Conservation (phyloP, 1,140 invertebrate species). For the Drosophila albomicans region DNA sequence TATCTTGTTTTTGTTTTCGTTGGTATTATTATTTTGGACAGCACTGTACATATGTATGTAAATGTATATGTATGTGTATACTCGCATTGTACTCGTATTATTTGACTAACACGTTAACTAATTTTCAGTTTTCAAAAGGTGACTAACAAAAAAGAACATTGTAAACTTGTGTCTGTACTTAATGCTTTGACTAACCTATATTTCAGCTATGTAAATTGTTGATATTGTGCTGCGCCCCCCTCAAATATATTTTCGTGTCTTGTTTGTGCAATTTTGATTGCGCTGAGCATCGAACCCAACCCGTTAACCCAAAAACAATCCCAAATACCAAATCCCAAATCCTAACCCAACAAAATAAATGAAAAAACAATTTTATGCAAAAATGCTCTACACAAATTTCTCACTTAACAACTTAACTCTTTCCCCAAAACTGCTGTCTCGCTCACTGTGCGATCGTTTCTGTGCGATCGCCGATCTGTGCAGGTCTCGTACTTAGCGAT, state of each 20-base stretch:
- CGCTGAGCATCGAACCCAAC: constrained; percentile 8
- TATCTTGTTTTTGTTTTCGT: constrained; percentile 1
- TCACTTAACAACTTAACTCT: constrained; percentile 32
- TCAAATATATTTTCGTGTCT: constrained; percentile 25
- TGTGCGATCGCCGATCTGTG: constrained; percentile 1
- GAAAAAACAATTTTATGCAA: constrained; percentile 5
- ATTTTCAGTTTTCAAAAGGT: constrained; percentile 9
- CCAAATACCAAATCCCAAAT: neutral
- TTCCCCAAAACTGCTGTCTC: constrained; percentile 22
- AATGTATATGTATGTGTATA: constrained; percentile 18
- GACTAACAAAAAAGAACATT: constrained; percentile 8
- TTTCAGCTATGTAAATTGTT: constrained; percentile 69
- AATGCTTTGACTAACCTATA: constrained; percentile 62
- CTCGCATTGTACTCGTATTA: constrained; percentile 20
- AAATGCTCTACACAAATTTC: constrained; percentile 39
- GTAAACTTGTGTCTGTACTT: constrained; percentile 44
- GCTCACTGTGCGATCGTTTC: neutral
- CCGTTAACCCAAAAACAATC: neutral
- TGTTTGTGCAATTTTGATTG: constrained; percentile 45
- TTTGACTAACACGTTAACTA: neutral
- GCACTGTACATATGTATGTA: constrained; percentile 39
- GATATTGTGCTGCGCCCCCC: constrained; percentile 32
- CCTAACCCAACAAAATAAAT: neutral
- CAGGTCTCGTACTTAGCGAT: constrained; percentile 97
- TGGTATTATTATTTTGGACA: neutral